Percentiles rank a stretch among this genome's conserved stretches.
These are phyloP conservation scores for Hypomecis punctinalis DNA, from an alignment of 2,888 invertebrate species.

Conservation along the genomic window DNA sequence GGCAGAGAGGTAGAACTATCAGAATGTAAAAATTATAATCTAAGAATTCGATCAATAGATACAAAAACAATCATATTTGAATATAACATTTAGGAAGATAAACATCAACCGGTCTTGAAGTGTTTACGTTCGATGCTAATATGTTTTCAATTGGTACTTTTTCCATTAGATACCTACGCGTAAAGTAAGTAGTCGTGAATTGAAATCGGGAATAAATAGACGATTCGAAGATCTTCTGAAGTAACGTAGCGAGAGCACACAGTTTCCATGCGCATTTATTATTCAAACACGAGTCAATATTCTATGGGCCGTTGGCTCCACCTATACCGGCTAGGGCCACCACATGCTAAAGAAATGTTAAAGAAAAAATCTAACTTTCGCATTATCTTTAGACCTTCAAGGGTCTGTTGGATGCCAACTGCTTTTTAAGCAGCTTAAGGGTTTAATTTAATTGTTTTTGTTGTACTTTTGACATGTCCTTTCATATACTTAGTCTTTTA, in stretches of 20 bases:
- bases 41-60: too few species aligned
- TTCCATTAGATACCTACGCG: neutral
- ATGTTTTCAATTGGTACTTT: neutral
- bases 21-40: too few species aligned
- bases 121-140: neutral
- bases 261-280: conserved; percentile 45
- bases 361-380: too few species aligned
- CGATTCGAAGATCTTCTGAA: conserved; percentile 26
- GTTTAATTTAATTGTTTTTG: neutral
- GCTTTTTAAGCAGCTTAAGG: neutral
- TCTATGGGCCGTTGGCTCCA: conserved; percentile 39
- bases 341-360: neutral
- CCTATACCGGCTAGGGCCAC: conserved; percentile 17
- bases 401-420: too few species aligned
- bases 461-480: too few species aligned
- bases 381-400: too few species aligned
- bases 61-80: too few species aligned
- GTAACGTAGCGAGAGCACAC: conserved; percentile 42
- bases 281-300: conserved; percentile 50
- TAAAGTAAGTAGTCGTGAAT: neutral
- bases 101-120: neutral
- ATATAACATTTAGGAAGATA: too few species aligned
- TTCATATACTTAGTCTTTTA: too few species aligned
- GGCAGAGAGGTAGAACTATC: too few species aligned
- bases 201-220: conserved; percentile 16